A percentile compares a stretch with the other conserved stretches of the same genome.
Conservation (phyloP, 2,888 invertebrate species). For the Tetragonula carbonaria region DNA sequence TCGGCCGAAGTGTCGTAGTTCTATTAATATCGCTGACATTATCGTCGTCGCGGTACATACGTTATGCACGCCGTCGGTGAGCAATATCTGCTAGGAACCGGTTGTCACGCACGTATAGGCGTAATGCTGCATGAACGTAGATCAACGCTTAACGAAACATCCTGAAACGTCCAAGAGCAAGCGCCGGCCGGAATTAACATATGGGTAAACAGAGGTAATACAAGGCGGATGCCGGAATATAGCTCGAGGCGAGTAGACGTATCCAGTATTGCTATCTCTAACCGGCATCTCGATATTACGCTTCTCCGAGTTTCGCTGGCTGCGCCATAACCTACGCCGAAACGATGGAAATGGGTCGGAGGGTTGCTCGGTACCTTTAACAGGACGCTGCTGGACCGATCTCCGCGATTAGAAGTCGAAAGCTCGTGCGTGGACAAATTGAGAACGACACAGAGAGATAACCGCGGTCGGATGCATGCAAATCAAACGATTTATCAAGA, state of each 20-base stretch:
- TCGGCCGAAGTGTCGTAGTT: conserved; percentile 25
- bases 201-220: conserved; percentile 72
- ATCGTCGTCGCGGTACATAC: conserved; percentile 59
- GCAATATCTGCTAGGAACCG: conserved; percentile 38
- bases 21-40: conserved; percentile 62
- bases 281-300: conserved; percentile 64
- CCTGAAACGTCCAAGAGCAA: conserved; percentile 60
- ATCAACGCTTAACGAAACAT: conserved; percentile 68
- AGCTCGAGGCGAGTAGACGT: conserved; percentile 45
- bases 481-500: conserved; percentile 37
- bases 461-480: not conserved
- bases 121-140: conserved; percentile 50
- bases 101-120: conserved; percentile 50
- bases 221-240: conserved; percentile 47
- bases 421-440: conserved; percentile 32
- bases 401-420: conserved; percentile 51
- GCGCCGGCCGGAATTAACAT: conserved; percentile 71
- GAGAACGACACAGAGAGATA: not conserved
- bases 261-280: conserved; percentile 61
- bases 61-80: conserved; percentile 51
- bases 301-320: conserved; percentile 44
- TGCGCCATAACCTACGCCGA: conserved; percentile 35
- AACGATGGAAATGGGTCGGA: conserved; percentile 33
- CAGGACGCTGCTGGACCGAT: conserved; percentile 13
- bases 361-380: conserved; percentile 8